Evolutionary conservation across 35 echinoderm and acorn worm species (phyloP).

Genomic region (Heliocidaris erythrogramma): DNA sequence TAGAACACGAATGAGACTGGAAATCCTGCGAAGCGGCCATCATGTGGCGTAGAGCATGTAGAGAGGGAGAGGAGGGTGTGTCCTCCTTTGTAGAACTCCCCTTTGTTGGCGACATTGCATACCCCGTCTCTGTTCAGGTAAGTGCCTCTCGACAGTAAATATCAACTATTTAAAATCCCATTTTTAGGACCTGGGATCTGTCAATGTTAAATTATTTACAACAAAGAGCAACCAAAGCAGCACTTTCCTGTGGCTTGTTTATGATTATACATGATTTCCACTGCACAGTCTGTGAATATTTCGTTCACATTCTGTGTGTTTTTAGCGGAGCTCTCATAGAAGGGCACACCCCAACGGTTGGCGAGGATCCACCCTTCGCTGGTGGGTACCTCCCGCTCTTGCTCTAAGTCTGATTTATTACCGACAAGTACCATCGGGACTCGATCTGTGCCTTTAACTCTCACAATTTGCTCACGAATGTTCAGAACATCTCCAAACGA

Average conservation of each 20-base stretch:
- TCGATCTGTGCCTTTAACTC: conserved; percentile 86
- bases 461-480: conserved; percentile 89
- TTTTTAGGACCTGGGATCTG: too few species aligned
- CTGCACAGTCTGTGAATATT: conserved; percentile 92
- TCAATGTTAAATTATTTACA: too few species aligned
- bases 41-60: too few species aligned
- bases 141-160: too few species aligned
- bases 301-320: conserved; percentile 93
- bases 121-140: too few species aligned
- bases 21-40: too few species aligned
- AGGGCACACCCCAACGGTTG: conserved; percentile 84
- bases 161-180: too few species aligned
- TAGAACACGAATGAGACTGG: too few species aligned
- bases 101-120: too few species aligned
- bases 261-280: conserved; percentile 86
- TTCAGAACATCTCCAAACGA: conserved; percentile 84
- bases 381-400: conserved; percentile 85
- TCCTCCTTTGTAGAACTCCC: too few species aligned
- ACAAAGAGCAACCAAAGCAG: too few species aligned
- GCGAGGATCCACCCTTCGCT: conserved; percentile 91
- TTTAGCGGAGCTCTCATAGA: conserved; percentile 97
- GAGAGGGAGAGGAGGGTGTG: too few species aligned
- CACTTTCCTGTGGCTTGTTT: not conserved
- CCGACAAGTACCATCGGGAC: conserved; percentile 96
- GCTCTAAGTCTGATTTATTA: conserved; percentile 93